Evolutionary conservation across 2,888 invertebrate genomes (phyloP).

Genomic region (Pherbina coryleti): DNA sequence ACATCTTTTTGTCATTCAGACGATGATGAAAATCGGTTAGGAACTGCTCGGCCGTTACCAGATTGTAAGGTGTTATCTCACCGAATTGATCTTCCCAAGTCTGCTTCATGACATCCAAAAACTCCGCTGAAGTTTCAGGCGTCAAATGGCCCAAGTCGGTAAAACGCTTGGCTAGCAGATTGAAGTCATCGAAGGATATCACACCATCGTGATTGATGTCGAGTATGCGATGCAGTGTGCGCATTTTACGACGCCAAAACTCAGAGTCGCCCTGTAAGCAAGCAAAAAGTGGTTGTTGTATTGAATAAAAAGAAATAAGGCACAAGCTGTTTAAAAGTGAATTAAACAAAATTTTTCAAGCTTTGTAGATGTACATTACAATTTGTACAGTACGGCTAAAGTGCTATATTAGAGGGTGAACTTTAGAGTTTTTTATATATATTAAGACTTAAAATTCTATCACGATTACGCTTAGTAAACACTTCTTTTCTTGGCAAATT

Average conservation of each 20-base stretch:
- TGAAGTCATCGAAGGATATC: conserved; percentile 85
- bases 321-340: too few relatives aligned
- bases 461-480: too few relatives aligned
- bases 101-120: conserved; percentile 79
- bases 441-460: too few relatives aligned
- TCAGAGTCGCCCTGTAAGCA: conserved; percentile 69
- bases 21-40: conserved; percentile 86
- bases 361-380: too few relatives aligned
- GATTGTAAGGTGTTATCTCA: conserved; percentile 83
- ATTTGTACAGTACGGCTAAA: too few relatives aligned
- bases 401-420: too few relatives aligned
- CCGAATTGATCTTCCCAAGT: conserved; percentile 90
- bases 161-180: conserved; percentile 80
- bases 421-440: too few relatives aligned
- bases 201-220: conserved; percentile 90
- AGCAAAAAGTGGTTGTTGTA: conserved; percentile 19
- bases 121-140: conserved; percentile 77
- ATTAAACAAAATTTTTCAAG: too few relatives aligned
- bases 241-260: conserved; percentile 89
- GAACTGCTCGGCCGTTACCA: conserved; percentile 85
- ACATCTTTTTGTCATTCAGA: conserved; percentile 80
- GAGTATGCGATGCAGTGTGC: conserved; percentile 84
- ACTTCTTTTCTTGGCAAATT: too few relatives aligned
- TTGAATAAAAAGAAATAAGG: not conserved
- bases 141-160: conserved; percentile 81